phyloP scores from a whole-genome alignment of 1,140 invertebrate genomes.

The Drosophila nebulosa region DNA sequence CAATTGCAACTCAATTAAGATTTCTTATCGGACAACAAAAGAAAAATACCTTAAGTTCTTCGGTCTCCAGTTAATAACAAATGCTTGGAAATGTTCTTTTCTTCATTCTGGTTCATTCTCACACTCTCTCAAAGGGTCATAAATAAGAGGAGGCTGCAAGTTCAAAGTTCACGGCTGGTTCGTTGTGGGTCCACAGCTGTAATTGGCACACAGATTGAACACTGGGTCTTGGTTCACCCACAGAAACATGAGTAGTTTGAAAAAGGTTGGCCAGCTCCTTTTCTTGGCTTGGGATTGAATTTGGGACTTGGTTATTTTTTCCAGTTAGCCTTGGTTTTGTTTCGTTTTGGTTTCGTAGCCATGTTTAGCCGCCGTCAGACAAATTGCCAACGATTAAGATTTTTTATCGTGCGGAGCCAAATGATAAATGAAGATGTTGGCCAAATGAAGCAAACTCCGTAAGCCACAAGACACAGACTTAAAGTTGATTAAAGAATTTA shows the following conservation, averaged over 20 bases:
- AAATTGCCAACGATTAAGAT: constrained; percentile 72
- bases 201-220: constrained; percentile 44
- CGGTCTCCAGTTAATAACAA: constrained; percentile 27
- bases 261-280: constrained; percentile 57
- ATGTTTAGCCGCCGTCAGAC: constrained; percentile 41
- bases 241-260: constrained; percentile 30
- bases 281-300: constrained; percentile 30
- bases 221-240: not conserved
- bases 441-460: constrained; percentile 26
- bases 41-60: constrained; percentile 45
- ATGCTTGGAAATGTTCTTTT: constrained; percentile 9
- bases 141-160: constrained; percentile 25
- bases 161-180: constrained; percentile 43
- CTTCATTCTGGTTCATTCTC: not conserved
- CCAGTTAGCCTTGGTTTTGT: constrained; percentile 22
- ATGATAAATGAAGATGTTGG: constrained; percentile 52
- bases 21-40: constrained; percentile 50
- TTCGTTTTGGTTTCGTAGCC: not conserved
- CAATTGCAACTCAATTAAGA: constrained; percentile 77
- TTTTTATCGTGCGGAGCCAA: constrained; percentile 50
- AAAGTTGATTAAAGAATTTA: not conserved
- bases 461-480: constrained; percentile 1
- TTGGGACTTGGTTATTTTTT: not conserved
- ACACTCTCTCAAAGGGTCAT: constrained; percentile 1
- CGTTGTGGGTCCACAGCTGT: constrained; percentile 31